phyloP scores from a whole-genome alignment of 1,140 invertebrate species.

The Drosophila pseudoobscura region DNA sequence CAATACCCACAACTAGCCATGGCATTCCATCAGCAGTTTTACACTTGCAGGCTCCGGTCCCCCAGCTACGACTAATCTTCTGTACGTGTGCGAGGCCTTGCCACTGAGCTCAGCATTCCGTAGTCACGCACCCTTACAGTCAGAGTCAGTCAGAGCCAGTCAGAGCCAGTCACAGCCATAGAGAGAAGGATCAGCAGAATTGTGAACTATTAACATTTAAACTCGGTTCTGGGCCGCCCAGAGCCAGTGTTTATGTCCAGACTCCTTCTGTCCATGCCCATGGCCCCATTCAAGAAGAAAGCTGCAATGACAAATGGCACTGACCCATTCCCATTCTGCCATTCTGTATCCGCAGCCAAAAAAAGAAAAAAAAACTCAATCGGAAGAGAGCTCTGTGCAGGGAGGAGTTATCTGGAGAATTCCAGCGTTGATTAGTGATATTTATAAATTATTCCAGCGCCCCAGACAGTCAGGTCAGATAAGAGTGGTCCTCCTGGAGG shows the following conservation, averaged over 20 bases:
- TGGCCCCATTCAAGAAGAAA: neutral
- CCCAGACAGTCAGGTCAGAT: slow-evolving; percentile 47
- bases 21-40: too few relatives aligned
- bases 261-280: neutral
- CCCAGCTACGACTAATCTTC: neutral
- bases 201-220: slow-evolving; percentile 72
- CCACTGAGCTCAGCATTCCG: slow-evolving; percentile 18
- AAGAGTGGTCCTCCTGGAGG: neutral
- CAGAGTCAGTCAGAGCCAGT: neutral
- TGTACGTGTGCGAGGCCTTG: neutral
- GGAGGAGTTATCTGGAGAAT: too few relatives aligned
- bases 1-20: too few relatives aligned
- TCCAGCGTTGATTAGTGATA: slow-evolving; percentile 59
- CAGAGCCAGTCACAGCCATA: neutral
- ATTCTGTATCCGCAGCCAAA: slow-evolving; percentile 1
- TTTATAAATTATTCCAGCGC: slow-evolving; percentile 72
- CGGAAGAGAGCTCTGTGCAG: too few relatives aligned
- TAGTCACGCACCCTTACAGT: slow-evolving; percentile 29
- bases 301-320: slow-evolving; percentile 18
- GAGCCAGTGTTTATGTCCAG: slow-evolving; percentile 3
- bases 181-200: slow-evolving; percentile 30
- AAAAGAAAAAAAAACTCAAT: neutral
- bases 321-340: slow-evolving; percentile 6
- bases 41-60: too few relatives aligned
- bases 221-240: slow-evolving; percentile 36